A percentile compares a stretch with the other conserved stretches of the same genome.
Evolutionary conservation across 1,140 invertebrate species (phyloP).

Genomic region (Coptotermes formosanus): DNA sequence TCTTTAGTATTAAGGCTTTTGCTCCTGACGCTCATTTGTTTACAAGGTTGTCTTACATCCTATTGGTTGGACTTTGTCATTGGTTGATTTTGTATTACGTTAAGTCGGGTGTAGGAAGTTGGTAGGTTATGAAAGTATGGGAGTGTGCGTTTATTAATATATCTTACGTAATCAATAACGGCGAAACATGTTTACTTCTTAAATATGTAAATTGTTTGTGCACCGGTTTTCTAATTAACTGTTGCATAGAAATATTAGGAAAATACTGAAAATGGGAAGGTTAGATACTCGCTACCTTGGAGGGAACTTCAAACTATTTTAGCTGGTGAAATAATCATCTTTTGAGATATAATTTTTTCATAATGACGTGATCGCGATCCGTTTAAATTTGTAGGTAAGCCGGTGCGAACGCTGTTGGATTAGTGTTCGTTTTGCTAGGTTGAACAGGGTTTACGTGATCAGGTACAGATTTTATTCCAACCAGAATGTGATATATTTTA

Average conservation of each 20-base stretch:
- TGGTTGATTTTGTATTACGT: background rate
- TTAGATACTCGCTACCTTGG: background rate
- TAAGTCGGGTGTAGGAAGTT: background rate
- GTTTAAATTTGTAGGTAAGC: background rate
- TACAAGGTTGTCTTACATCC: background rate
- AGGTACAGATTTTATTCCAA: background rate
- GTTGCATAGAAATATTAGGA: background rate
- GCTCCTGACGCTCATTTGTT: background rate
- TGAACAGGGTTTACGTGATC: background rate
- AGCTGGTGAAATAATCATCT: background rate
- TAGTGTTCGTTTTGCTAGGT: background rate
- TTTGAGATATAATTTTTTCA: background rate
- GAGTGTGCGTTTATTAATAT: background rate
- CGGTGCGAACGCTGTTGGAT: background rate
- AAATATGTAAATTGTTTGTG: background rate
- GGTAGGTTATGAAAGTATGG: background rate
- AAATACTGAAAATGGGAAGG: background rate
- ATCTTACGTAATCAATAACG: background rate
- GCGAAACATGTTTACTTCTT: background rate
- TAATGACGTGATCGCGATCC: background rate
- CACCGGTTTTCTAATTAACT: background rate
- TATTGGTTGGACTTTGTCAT: background rate
- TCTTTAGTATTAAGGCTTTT: background rate
- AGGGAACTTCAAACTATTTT: slow-evolving; percentile 8
- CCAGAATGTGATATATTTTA: background rate